Conservation (phyloP, 2,888 invertebrate species). For the Coleophora deauratella region DNA sequence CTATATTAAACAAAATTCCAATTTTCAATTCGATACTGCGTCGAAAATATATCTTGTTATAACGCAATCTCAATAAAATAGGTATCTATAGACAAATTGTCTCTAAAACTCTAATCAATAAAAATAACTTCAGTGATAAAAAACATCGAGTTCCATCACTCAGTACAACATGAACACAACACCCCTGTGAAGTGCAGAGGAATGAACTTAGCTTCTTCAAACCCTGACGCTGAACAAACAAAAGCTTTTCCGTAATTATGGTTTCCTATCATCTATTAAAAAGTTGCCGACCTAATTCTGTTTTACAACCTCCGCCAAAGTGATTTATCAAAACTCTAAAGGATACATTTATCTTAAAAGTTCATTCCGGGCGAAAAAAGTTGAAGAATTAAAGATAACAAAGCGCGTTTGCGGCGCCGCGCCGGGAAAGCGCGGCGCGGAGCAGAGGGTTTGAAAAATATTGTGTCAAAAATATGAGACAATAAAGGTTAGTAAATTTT, state of each 20-base stretch:
- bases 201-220: background rate
- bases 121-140: too few relatives aligned
- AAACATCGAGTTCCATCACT: too few relatives aligned
- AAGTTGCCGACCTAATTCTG: conserved; percentile 15
- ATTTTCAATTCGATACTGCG: too few relatives aligned
- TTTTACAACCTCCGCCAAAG: conserved; percentile 15
- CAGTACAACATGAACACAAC: too few relatives aligned
- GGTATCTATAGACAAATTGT: too few relatives aligned
- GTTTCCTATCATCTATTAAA: conserved; percentile 8
- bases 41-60: too few relatives aligned
- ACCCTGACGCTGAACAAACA: conserved; percentile 7
- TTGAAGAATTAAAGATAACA: conserved; percentile 39
- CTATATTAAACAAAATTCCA: too few relatives aligned
- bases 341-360: conserved; percentile 34
- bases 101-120: too few relatives aligned
- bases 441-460: conserved; percentile 15
- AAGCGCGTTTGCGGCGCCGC: conserved; percentile 17
- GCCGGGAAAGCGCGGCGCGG: background rate
- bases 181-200: too few relatives aligned
- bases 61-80: too few relatives aligned
- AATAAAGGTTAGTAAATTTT: conserved; percentile 41
- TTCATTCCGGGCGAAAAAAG: conserved; percentile 22
- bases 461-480: conserved; percentile 28
- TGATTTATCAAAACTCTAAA: conserved; percentile 39
- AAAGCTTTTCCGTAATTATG: conserved; percentile 8